These are phyloP conservation scores for Spinus pinus DNA, from an alignment of 2,797 vertebrate genomes.

Conservation along the genomic window DNA sequence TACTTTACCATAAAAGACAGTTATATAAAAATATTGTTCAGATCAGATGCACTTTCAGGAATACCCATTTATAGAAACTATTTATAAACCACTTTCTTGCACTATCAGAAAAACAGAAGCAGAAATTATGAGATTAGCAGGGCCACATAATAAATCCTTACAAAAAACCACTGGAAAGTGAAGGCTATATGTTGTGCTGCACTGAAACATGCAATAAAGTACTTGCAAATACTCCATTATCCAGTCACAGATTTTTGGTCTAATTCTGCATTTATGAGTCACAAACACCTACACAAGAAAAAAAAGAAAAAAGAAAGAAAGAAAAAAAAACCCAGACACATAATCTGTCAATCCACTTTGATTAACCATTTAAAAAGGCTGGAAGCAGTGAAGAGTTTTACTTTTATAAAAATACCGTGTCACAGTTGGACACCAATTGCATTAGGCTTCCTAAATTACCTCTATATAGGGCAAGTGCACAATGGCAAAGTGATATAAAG, in stretches of 20 bases:
- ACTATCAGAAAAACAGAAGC: constrained; percentile 30
- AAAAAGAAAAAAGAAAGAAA: not conserved
- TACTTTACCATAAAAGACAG: constrained; percentile 53
- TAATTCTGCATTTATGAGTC: constrained; percentile 72
- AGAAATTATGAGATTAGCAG: constrained; percentile 40
- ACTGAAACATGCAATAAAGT: constrained; percentile 45
- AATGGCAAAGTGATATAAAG: constrained; percentile 14
- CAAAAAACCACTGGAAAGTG: constrained; percentile 16
- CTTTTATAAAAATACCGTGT: not conserved
- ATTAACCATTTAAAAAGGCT: constrained; percentile 31
- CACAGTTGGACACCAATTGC: not conserved
- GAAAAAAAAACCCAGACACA: constrained; percentile 22
- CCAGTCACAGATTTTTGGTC: constrained; percentile 42
- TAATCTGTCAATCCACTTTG: constrained; percentile 42
- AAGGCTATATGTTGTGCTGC: constrained; percentile 39
- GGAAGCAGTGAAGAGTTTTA: not conserved
- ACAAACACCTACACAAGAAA: constrained; percentile 59
- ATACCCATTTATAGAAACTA: constrained; percentile 46
- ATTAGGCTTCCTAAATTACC: constrained; percentile 16
- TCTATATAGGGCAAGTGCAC: not conserved
- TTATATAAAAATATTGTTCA: constrained; percentile 53
- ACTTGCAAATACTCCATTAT: constrained; percentile 60
- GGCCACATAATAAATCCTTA: constrained; percentile 37
- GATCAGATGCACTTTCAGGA: constrained; percentile 53
- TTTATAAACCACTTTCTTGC: constrained; percentile 54